Base-by-base conservation (phyloP, 2,113 vertebrate species). In the Pogonocichla stellata region DNA sequence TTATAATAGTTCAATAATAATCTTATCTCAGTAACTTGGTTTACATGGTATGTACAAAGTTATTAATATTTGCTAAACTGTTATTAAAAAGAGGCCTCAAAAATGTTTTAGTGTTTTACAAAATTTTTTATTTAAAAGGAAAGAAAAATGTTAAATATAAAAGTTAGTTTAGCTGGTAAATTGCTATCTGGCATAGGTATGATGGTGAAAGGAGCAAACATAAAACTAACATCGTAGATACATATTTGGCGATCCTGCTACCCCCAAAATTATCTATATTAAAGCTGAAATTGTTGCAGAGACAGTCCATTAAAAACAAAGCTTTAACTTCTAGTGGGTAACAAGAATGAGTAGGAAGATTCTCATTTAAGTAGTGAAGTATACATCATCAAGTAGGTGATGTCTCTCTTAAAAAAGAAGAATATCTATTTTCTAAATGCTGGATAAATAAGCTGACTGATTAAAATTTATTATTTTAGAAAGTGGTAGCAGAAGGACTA, bases 261-360 rank as follows among this genome's bases (percentile, higher is more conserved):
- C 4, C 8, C 12, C 70, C 65, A 47, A 86, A 25, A 15, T 50
- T 2, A 19, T 31, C 65, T 73, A 1, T 54, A 22, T 29, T 65
- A 25, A 25, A n/a, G 3, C 0, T 48, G 34, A 43, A 29, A 54
- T 28, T 72, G 19, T 58, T 57, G 61, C 14, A 64, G 42, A 73
- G 12, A 34, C 4, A 48, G 2, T 57, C 2, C 0, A 0, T 38
- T 50, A 58, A 58, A 58, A 58, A 81, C 8, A 51, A 64, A 26
- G 8, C 3, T 66, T 43, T 50, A 19, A 23, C 2, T 74, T 79
- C 29, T 20, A 50, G 14, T 72, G 19, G 5, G 10, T 75, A 58
- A 38, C 10, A 43, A 73, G 17, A 75, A 40, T 38, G 8, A 73
- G 6, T 34, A 73, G 33, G 83, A 65, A 69, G 36, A 36, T 10